Evolutionary conservation across 1,140 invertebrate genomes (phyloP).

Genomic region (Philotrypesis tridentata): DNA sequence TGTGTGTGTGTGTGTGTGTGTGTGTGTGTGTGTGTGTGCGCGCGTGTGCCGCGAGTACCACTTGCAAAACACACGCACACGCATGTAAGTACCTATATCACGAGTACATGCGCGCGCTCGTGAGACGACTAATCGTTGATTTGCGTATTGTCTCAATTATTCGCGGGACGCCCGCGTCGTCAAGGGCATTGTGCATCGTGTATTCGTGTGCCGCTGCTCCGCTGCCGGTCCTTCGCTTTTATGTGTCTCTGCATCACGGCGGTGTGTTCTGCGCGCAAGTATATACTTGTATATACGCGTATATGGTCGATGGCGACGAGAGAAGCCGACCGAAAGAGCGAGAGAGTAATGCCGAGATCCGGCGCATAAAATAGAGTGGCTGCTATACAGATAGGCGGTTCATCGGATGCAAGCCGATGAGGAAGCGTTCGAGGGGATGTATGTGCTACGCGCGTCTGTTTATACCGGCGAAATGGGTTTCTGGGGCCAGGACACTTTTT

Average conservation of each 20-base stretch:
- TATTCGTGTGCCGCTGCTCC: neutral
- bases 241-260: too few species aligned
- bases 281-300: too few species aligned
- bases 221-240: neutral
- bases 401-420: neutral
- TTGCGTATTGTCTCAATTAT: slow-evolving; percentile 25
- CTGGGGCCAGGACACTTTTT: neutral
- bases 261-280: too few species aligned
- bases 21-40: too few species aligned
- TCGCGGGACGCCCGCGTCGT: neutral
- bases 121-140: neutral
- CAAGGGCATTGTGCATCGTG: neutral
- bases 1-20: too few species aligned
- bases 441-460: too few species aligned
- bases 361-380: neutral
- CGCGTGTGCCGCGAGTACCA: too few species aligned
- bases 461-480: too few species aligned
- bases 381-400: too few species aligned
- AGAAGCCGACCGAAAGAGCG: too few species aligned
- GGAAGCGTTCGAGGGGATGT: neutral
- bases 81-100: neutral
- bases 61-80: neutral
- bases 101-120: neutral
- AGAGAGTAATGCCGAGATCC: neutral
- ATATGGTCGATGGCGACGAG: too few species aligned